phyloP scores from a whole-genome alignment of 2,113 vertebrate genomes.

The Ramphastos sulfuratus region DNA sequence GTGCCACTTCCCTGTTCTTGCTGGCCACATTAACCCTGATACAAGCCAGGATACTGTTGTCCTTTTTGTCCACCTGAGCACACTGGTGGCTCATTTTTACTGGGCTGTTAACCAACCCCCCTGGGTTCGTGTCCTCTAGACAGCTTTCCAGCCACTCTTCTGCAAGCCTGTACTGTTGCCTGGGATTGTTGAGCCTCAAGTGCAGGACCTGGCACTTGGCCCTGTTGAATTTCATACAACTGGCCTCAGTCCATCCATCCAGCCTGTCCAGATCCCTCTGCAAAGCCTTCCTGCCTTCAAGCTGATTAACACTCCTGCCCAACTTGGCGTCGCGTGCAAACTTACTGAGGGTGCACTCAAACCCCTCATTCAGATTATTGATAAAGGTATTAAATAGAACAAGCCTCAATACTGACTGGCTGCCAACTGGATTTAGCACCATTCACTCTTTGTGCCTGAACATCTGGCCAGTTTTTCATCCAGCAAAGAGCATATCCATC shows the following conservation, averaged over 20 bases:
- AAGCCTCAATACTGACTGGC: background rate
- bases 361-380: background rate
- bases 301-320: rapidly evolving
- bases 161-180: too few relatives aligned
- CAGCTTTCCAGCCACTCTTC: too few relatives aligned
- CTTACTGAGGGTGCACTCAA: background rate
- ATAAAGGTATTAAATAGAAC: background rate
- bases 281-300: background rate
- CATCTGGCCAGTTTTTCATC: too few relatives aligned
- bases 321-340: rapidly evolving
- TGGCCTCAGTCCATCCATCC: rapidly evolving
- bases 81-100: too few relatives aligned
- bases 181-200: background rate
- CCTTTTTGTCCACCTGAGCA: background rate
- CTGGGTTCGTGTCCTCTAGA: too few relatives aligned
- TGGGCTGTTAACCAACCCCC: too few relatives aligned
- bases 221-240: background rate
- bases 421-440: background rate
- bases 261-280: background rate
- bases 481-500: background rate
- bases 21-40: background rate
- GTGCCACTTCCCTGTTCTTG: too few relatives aligned
- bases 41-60: background rate
- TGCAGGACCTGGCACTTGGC: rapidly evolving
- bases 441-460: too few relatives aligned